phyloP scores from a whole-genome alignment of 2,888 invertebrate genomes.

The Tenthredo amoena region DNA sequence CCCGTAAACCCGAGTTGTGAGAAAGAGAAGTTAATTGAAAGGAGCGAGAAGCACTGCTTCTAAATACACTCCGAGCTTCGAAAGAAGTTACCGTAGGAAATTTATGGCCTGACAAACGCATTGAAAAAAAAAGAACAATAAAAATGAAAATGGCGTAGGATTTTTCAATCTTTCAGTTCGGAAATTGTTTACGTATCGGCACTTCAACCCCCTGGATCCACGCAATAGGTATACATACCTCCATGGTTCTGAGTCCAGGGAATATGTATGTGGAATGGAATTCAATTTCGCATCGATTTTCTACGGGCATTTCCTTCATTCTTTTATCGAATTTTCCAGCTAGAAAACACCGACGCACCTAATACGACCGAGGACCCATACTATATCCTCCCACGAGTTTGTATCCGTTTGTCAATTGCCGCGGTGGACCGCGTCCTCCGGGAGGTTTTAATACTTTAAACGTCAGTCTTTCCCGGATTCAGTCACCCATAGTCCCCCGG shows the following conservation, averaged over 20 bases:
- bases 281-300: slow-evolving; percentile 22
- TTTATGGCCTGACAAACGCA: too few relatives aligned
- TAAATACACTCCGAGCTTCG: too few relatives aligned
- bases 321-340: background rate
- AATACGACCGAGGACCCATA: background rate
- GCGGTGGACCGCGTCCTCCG: background rate
- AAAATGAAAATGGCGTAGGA: too few relatives aligned
- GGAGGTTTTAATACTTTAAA: background rate
- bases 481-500: background rate
- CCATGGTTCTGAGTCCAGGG: background rate
- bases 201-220: too few relatives aligned
- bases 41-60: too few relatives aligned
- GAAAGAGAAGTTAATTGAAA: too few relatives aligned
- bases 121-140: too few relatives aligned
- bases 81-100: too few relatives aligned
- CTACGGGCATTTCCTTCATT: background rate
- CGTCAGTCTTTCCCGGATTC: background rate
- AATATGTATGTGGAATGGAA: slow-evolving; percentile 7
- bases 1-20: too few relatives aligned
- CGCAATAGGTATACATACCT: background rate
- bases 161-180: too few relatives aligned
- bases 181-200: too few relatives aligned
- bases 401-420: background rate
- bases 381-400: background rate
- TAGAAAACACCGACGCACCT: background rate